Base-by-base conservation (phyloP, 2,888 invertebrate genomes). In the Nomada fucata region DNA sequence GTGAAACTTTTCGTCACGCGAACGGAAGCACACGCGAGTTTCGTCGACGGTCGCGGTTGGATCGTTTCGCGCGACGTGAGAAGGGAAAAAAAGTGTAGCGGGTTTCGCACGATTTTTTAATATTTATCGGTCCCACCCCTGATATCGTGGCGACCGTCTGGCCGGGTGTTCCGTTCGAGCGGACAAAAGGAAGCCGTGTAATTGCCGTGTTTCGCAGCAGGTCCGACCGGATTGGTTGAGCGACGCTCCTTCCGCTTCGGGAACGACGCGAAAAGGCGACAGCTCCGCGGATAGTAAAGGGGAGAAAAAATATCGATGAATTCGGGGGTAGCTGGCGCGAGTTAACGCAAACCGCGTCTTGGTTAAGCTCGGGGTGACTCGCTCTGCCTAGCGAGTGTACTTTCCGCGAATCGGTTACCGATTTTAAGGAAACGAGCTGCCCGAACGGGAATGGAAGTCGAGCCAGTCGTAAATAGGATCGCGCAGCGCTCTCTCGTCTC, bases 1-100 rank as follows among this genome's bases (percentile, higher is more conserved):
- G 75, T 60, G 55, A 9, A 63, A 29, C 65, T 71, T 50, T 50
- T 29, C 36, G 67, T 75, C 81, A 68, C 76, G 75, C 82, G 71
- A 80, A 61, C 55, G 3, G 53, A 55, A 53, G 36, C 13, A 1
- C 2, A 1, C 2, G 52, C 44, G 59, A 44, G 71, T 64, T 68
- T 44, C 29, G 53, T 57, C 61, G 75, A 55, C 61, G 23, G 44
- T 71, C n/a, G 65, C 52, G 36, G 59, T 50, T 47, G 11, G 26
- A 9, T 13, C 15, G 64, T 57, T 63, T 69, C 29, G 36, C 63
- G 52, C 69, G 7, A 36, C 50, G 47, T 0, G 47, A 15, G 15
- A 13, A 7, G 36, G 36, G 15, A 68, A 42, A 18, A 15, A 20
- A 50, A 23, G 23, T 20, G 50, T 10, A 18, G 20, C 36, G 55